Evolutionary conservation across 1,140 invertebrate genomes (phyloP).

Genomic region (Alviniconcha marisindica): DNA sequence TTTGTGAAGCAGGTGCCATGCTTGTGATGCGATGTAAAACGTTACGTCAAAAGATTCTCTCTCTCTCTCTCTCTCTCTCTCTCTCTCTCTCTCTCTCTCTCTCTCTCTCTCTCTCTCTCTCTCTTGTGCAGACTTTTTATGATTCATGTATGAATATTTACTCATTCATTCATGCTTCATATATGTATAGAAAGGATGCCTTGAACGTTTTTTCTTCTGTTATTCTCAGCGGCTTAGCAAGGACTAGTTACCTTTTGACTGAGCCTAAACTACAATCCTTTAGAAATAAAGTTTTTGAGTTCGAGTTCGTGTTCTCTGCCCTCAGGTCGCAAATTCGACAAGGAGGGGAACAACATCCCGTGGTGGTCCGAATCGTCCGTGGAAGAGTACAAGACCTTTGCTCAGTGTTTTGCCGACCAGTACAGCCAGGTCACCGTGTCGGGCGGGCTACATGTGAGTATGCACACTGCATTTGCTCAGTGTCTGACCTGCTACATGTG

Average conservation of each 20-base stretch:
- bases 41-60: background rate
- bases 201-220: background rate
- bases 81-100: conserved; percentile 14
- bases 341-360: conserved; percentile 95
- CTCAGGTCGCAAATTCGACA: conserved; percentile 93
- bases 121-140: background rate
- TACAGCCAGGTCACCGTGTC: conserved; percentile 86
- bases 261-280: background rate
- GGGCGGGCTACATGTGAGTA: conserved; percentile 14
- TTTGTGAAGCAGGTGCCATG: too few species aligned
- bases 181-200: too few species aligned
- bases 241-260: background rate
- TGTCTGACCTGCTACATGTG: too few species aligned
- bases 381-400: conserved; percentile 88
- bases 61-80: background rate
- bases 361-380: conserved; percentile 98
- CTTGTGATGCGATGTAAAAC: too few species aligned
- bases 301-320: conserved; percentile 10
- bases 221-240: background rate
- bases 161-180: too few species aligned
- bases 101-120: conserved; percentile 17
- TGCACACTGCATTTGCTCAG: background rate
- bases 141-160: background rate
- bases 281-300: background rate
- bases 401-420: conserved; percentile 97